Percentiles rank a stretch among this genome's conserved stretches.
phyloP scores from a whole-genome alignment of 2,797 vertebrate species.

The Schizopygopsis malacanthus region DNA sequence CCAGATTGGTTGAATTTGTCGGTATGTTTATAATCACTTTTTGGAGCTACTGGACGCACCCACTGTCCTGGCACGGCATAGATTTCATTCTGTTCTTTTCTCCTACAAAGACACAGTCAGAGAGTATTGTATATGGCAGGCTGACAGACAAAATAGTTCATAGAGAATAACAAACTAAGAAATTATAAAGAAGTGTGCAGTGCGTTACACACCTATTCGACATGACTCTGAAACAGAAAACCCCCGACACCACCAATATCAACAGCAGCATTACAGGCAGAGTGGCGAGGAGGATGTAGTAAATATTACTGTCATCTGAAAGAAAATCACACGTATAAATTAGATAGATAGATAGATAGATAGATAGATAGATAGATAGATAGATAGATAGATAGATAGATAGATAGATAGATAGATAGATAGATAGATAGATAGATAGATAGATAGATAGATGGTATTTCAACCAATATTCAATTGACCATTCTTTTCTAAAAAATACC shows the following conservation, averaged over 20 bases:
- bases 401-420: no score
- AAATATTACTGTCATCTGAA: constrained; percentile 77
- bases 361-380: no score
- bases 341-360: no score
- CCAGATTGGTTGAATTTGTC: constrained; percentile 82
- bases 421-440: no score
- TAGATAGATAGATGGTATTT: no score
- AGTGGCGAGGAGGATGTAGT: constrained; percentile 85
- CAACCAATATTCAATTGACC: no score
- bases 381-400: no score
- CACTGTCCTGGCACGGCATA: constrained; percentile 75
- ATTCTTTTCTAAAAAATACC: constrained; percentile 69
- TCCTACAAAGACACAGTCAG: constrained; percentile 72
- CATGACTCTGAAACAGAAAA: constrained; percentile 83
- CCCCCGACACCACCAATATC: constrained; percentile 70
- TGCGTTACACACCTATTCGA: constrained; percentile 80
- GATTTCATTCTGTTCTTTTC: constrained; percentile 70
- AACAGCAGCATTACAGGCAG: constrained; percentile 84
- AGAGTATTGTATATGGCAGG: background rate
- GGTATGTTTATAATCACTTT: constrained; percentile 78
- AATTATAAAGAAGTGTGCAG: background rate
- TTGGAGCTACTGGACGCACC: constrained; percentile 67
- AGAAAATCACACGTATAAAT: no score
- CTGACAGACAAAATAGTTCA: background rate
- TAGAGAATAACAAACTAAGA: background rate